phyloP scores from a whole-genome alignment of 2,113 vertebrate genomes.

The Muntiacus muntjak region DNA sequence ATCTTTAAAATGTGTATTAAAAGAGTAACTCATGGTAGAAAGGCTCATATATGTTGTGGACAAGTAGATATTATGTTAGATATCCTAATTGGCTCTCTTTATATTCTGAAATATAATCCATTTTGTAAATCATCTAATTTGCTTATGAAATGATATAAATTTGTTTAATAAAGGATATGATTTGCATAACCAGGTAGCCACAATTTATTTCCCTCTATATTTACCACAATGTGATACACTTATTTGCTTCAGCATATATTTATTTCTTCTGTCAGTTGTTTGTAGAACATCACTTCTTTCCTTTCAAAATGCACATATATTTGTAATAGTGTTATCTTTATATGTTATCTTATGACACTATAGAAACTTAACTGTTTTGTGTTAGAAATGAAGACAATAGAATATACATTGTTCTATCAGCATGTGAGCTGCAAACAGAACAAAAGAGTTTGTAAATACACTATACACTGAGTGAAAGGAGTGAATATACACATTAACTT shows the following conservation, averaged over 20 bases:
- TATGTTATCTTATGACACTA: background rate
- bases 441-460: constrained; percentile 62
- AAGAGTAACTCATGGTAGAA: background rate
- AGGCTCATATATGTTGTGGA: background rate
- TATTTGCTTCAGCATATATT: background rate
- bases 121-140: background rate
- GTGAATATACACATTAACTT: background rate
- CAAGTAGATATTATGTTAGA: background rate
- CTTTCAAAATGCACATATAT: background rate
- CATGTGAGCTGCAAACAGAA: constrained; percentile 62
- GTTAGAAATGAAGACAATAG: constrained; percentile 60
- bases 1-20: background rate
- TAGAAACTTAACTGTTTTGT: constrained; percentile 31
- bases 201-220: background rate
- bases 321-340: background rate
- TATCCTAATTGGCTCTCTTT: background rate
- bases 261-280: background rate
- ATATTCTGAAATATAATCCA: background rate
- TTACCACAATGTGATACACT: background rate
- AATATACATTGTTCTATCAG: constrained; percentile 56
- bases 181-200: background rate
- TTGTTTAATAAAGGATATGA: background rate
- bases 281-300: background rate
- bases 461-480: background rate
- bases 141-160: background rate